Conservation (phyloP, 2,113 vertebrate species). For the Corythornis vintsioides region DNA sequence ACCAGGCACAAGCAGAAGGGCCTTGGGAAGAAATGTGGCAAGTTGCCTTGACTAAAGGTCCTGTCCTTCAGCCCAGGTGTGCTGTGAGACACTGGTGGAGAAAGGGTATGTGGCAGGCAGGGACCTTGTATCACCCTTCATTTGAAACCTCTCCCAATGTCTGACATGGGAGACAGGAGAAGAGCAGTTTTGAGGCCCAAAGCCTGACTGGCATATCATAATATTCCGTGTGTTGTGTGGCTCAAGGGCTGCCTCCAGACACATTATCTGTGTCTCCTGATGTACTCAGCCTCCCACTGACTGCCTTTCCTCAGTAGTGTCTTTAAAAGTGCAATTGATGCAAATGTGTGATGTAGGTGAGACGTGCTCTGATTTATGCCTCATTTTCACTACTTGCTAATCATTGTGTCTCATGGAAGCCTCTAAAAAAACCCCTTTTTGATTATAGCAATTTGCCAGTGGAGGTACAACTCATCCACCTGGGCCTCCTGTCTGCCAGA, state of each 20-base stretch:
- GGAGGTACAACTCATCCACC: background rate
- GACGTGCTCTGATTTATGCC: background rate
- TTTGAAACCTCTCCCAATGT: background rate
- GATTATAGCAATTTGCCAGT: background rate
- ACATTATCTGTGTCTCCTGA: background rate
- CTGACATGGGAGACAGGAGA: background rate
- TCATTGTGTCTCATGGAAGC: background rate
- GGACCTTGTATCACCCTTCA: background rate
- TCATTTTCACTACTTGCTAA: background rate
- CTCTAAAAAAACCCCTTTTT: background rate
- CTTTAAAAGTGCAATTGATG: background rate
- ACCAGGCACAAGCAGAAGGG: background rate
- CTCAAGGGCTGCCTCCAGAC: background rate
- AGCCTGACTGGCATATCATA: accelerated
- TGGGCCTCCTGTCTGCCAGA: background rate
- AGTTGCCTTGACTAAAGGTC: background rate
- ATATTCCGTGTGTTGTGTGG: background rate
- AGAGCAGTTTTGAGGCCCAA: background rate
- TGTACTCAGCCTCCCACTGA: background rate
- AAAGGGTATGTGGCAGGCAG: background rate
- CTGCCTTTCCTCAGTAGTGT: background rate
- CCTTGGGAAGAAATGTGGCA: background rate
- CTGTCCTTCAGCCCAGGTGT: no score
- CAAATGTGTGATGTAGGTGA: background rate
- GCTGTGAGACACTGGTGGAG: accelerated